Evolutionary conservation across 2,888 invertebrate species (phyloP).

Genomic region (Capitulum mitella): DNA sequence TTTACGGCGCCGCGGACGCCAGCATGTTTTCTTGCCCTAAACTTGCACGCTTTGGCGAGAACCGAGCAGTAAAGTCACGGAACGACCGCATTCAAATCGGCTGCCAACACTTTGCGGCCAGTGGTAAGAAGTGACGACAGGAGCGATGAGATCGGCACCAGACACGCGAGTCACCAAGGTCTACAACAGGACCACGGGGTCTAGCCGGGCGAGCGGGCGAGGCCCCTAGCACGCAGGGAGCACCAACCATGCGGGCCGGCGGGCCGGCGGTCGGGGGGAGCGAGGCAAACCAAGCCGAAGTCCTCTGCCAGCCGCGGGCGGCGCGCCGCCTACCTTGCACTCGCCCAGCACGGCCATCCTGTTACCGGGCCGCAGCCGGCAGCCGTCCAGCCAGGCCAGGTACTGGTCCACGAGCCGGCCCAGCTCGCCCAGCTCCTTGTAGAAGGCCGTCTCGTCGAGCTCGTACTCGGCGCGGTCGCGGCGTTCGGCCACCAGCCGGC

Average conservation of each 20-base stretch:
- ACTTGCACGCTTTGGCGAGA: too few relatives aligned
- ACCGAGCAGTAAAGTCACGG: too few relatives aligned
- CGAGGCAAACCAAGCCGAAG: background rate
- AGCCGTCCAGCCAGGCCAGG: background rate
- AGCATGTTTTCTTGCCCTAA: too few relatives aligned
- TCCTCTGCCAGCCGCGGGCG: background rate
- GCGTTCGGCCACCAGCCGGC: constrained; percentile 1
- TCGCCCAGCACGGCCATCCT: background rate
- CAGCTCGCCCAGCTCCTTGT: constrained; percentile 9
- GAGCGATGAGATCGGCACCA: too few relatives aligned
- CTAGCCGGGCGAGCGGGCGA: too few relatives aligned
- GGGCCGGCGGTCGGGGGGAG: background rate
- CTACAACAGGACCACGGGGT: too few relatives aligned
- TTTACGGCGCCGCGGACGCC: too few relatives aligned
- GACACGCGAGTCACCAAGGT: too few relatives aligned
- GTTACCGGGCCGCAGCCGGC: background rate
- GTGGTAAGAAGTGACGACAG: too few relatives aligned
- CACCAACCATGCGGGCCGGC: background rate
- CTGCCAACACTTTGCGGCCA: too few relatives aligned
- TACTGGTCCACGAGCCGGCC: constrained; percentile 3
- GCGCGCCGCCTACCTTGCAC: background rate
- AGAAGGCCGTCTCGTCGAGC: constrained; percentile 18
- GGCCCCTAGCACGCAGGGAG: too few relatives aligned
- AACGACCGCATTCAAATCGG: too few relatives aligned
- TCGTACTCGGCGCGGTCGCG: constrained; percentile 20